These are phyloP conservation scores for Machimus atricapillus DNA, from an alignment of 2,888 invertebrate species.

Conservation along the genomic window DNA sequence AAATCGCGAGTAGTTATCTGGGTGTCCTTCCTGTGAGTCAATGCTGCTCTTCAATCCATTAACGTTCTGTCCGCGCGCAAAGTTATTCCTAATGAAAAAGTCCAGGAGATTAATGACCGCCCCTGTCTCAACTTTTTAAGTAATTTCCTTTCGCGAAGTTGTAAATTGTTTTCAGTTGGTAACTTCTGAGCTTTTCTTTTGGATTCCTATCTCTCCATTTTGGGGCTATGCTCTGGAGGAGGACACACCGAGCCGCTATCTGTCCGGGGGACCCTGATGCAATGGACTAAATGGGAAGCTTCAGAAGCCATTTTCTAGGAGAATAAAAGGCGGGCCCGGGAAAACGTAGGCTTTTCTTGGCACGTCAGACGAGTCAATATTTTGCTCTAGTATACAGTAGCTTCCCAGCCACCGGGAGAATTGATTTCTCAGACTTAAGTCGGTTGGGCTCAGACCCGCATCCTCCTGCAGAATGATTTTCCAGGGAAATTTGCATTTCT, in stretches of 20 bases:
- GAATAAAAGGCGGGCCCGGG: not conserved
- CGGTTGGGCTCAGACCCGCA: not conserved
- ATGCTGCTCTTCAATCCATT: slow-evolving; percentile 10
- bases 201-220: slow-evolving; percentile 2
- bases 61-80: slow-evolving; percentile 4
- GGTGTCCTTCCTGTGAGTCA: not conserved
- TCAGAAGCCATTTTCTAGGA: not conserved
- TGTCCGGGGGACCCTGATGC: not conserved
- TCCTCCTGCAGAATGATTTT: not conserved
- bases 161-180: slow-evolving; percentile 25
- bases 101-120: slow-evolving; percentile 18
- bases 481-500: slow-evolving; percentile 43
- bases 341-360: slow-evolving; percentile 2
- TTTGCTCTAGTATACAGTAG: not conserved
- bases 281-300: not conserved
- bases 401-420: not conserved
- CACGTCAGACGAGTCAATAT: slow-evolving; percentile 13
- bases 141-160: slow-evolving; percentile 14
- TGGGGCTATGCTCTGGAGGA: not conserved
- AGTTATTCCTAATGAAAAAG: slow-evolving; percentile 24
- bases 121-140: slow-evolving; percentile 26
- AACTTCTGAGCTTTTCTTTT: slow-evolving; percentile 20
- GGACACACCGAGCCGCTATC: not conserved
- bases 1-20: slow-evolving; percentile 8
- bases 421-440: not conserved